Evolutionary conservation across 2,888 invertebrate genomes (phyloP).

Genomic region (Tenthredo livida): DNA sequence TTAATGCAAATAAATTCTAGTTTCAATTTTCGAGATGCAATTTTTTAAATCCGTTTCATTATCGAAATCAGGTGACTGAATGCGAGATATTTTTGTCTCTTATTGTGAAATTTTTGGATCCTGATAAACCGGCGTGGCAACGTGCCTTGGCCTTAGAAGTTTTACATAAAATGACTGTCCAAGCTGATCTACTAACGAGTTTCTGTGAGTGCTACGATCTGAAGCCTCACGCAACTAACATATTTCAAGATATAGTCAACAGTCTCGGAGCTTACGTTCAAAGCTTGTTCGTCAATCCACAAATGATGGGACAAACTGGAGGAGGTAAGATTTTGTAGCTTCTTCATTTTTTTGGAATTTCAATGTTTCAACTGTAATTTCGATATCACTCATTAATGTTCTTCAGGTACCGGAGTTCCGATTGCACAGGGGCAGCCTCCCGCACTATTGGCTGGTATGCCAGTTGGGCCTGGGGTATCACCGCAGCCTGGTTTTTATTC

Average conservation of each 20-base stretch:
- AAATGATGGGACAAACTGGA: constrained; percentile 81
- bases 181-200: constrained; percentile 91
- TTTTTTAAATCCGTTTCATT: constrained; percentile 11
- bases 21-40: neutral
- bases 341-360: too few species aligned
- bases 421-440: constrained; percentile 82
- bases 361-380: too few species aligned
- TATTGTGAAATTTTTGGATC: constrained; percentile 97
- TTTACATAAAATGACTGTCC: constrained; percentile 94
- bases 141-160: constrained; percentile 97
- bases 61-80: constrained; percentile 89
- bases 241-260: constrained; percentile 96
- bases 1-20: neutral
- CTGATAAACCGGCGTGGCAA: constrained; percentile 98
- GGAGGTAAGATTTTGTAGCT: constrained; percentile 63
- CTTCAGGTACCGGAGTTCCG: constrained; percentile 75
- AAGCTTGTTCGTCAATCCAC: constrained; percentile 90
- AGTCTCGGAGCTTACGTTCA: constrained; percentile 96
- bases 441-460: constrained; percentile 83
- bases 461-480: constrained; percentile 88
- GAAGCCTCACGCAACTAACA: constrained; percentile 95
- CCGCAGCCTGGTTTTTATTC: constrained; percentile 96
- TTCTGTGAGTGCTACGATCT: constrained; percentile 98
- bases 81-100: constrained; percentile 99
- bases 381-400: too few species aligned